Evolutionary conservation across 2,888 invertebrate species (phyloP).

Genomic region (Hypomecis punctinalis): DNA sequence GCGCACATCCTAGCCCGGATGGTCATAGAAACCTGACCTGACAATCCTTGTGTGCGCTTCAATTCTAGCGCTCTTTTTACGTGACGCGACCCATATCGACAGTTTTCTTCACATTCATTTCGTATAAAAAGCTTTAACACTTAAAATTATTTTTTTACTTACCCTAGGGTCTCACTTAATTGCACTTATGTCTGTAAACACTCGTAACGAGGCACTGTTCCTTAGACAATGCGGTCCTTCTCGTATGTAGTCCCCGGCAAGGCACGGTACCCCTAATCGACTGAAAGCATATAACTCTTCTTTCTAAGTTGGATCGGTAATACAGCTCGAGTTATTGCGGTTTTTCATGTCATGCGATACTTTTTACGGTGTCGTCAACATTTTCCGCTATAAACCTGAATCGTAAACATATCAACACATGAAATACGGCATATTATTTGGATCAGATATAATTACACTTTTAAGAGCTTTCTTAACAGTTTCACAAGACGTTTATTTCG

Average conservation of each 20-base stretch:
- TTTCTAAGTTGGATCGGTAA: constrained; percentile 66
- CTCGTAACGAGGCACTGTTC: not conserved
- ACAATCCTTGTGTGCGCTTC: no score
- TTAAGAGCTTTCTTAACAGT: constrained; percentile 37
- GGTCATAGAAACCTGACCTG: no score
- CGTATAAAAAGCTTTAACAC: no score
- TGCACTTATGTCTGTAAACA: no score
- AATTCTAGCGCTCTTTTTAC: no score
- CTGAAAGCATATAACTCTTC: constrained; percentile 58
- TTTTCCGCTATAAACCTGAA: constrained; percentile 47
- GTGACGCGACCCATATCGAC: no score
- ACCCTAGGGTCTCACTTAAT: no score
- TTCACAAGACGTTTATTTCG: constrained; percentile 33
- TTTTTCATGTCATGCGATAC: constrained; percentile 70
- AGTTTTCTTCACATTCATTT: no score
- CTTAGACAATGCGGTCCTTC: constrained; percentile 3
- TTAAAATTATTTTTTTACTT: no score
- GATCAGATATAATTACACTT: constrained; percentile 23
- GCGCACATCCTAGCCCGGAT: no score
- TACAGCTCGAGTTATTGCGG: constrained; percentile 70
- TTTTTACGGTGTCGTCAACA: constrained; percentile 62
- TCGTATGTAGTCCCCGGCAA: constrained; percentile 23
- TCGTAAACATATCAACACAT: constrained; percentile 41
- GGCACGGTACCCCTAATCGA: constrained; percentile 51
- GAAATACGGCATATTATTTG: constrained; percentile 34